Base-by-base conservation (phyloP, 1,140 invertebrate genomes). In the Samia ricini region DNA sequence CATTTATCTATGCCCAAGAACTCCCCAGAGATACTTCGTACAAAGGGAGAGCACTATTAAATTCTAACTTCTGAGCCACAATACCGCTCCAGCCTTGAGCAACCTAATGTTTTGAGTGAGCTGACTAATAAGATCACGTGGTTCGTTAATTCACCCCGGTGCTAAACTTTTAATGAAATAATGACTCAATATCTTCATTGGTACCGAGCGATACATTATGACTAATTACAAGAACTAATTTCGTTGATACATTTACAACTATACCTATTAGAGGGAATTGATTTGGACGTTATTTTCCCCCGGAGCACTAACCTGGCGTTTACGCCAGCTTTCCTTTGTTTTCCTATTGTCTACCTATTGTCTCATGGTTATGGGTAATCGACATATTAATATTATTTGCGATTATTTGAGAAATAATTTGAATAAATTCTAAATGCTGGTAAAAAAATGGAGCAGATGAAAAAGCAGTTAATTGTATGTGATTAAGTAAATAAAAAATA, bases 51-150 rank as follows among this genome's bases (percentile, higher is more conserved):
- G 33, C 42, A 29, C 64, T 66, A 69, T 71, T 71, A 64, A 71
- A 71, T 74, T 74, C 54, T 56, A 66, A 66, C 56, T 19, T 61
- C 51, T 64, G 62, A 49, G 60, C 60, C 51, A 71, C 63, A 74
- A 72, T 69, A 26, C 51, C 56, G 42, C 33, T n/a, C 10, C 50
- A 49, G 59, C 60, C 29, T 22, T 55, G 29, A 60, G 50, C 23
- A 59, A 51, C 60, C 66, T 79, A 74, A 78, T 76, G 67, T 68
- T 60, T 69, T 56, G 72, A 79, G 69, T 72, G 71, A 76, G 65
- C 68, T 61, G 60, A 54, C 74, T 79, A 79, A 79, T 74, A 74
- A 72, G 69, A 79, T 79, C 66, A 69, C 57, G 69, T 51, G 79
- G 74, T 71, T 77, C 69, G 69, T 77, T 81, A 77, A 81, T 77